Base-by-base conservation (phyloP, 2,888 invertebrate species). In the Helobdella robusta region DNA sequence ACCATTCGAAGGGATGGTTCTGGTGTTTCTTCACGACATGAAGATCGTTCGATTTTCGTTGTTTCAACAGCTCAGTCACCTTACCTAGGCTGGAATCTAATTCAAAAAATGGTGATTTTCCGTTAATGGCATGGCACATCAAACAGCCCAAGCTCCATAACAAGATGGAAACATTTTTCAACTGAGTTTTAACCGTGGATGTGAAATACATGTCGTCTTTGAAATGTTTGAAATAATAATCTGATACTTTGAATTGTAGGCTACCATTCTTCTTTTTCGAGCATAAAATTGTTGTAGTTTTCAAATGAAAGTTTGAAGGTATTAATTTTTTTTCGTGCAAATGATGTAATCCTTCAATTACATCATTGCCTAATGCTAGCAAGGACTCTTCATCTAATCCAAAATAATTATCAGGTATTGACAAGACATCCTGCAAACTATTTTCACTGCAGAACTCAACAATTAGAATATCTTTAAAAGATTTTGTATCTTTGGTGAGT, bases 91-190 rank as follows among this genome's bases (percentile, higher is more conserved):
- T 30, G 5, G 6, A 18, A 3, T 5, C 56, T 6, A 6, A 5
- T 30, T 6, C n/a, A 3, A 30, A 4, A 28, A 56, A 56, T 8
- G 56, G 56, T 6, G 25, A 56, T 1, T 5, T 30, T 56, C 56
- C 56, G n/a, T 30, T 11, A 20, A 56, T 30, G 15, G 32, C 56
- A 56, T 56, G 56, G n/a, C 56, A 56, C 56, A 56, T 30, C n/a
- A 30, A 30, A 6, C 30, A 28, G 8, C 56, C 56, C 28, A 56
- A 25, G 32, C 28, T 56, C 56, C 56, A 56, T n/a, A n/a, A n/a
- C n/a, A n/a, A n/a, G 28, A 56, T 30, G 1, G 32, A 28, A 30
- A 30, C 18, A 32, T 56, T 28, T 56, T 15, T 50, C 6, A 6
- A n/a, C 25, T 56, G 28, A 11, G 8, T 56, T 11, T 56, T 28